Evolutionary conservation across 2,113 vertebrate species (phyloP), one percentile per base, ranked within the genome.

Genomic region (Cheirogaleus medius): DNA sequence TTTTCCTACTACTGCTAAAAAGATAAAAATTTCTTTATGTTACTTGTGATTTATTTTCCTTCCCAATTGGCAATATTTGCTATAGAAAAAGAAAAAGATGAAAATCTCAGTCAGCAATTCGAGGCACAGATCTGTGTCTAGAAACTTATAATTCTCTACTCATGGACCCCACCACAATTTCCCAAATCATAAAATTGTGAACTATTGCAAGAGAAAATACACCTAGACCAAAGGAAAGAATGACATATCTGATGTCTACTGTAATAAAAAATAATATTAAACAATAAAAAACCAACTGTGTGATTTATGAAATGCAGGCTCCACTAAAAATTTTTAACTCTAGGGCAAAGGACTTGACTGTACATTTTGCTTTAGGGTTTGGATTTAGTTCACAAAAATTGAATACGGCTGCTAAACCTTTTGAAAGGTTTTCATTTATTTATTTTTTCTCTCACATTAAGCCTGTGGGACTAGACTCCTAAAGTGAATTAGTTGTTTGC

Each of bases 261-360:
- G 8, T 76, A 97, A 91, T 88, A 90, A 97, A 87, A 93, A 94
- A 64, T 81, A 93, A 82, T 86, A 91, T 94, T 96, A 95, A 92
- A 82, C 42, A 96, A 83, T 74, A 77, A 95, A 90, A 90, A 25
- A 4, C 8, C 69, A 97, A 64, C 47, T 23, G 3, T 86, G 64
- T 94, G 90, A 82, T 84, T 96, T 96, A 94, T 76, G 49, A 87
- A 88, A 87, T 93, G 47, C 13, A 92, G 37, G 9, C 54, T 86
- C 92, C 49, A 32, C 56, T 89, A 69, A 8, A 44, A 92, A 37
- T 91, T 93, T 95, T 93, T 91, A 77, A 77, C 82, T 86, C n/a
- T 37, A 68, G 21, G 60, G 71, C 37, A 10, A 56, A 84, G 32
- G 52, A 87, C 54, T 86, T 87, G 11, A 88, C 76, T 78, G 3